phyloP scores from a whole-genome alignment of 2,797 vertebrate species.

The Busarellus nigricollis region DNA sequence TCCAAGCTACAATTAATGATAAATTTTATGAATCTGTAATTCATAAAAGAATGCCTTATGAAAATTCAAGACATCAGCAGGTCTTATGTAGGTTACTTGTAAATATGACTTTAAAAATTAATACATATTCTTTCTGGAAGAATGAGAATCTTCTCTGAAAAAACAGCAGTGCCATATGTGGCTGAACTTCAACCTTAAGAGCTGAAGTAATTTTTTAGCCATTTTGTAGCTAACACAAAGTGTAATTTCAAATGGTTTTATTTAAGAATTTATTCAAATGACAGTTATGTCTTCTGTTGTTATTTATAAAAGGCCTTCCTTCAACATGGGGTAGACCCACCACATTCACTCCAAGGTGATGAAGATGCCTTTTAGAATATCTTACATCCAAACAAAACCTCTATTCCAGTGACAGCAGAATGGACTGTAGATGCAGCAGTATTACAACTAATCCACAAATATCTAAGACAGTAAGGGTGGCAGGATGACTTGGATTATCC shows the following conservation, averaged over 20 bases:
- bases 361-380: neutral
- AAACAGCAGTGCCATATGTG: neutral
- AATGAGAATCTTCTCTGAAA: neutral
- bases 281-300: neutral
- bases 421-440: neutral
- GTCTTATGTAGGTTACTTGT: neutral
- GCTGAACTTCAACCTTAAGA: neutral
- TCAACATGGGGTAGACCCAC: neutral
- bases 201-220: neutral
- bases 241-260: neutral
- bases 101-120: slow-evolving; percentile 19
- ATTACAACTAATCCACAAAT: neutral
- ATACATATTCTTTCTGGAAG: neutral
- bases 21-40: neutral
- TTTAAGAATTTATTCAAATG: neutral
- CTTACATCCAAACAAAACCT: neutral
- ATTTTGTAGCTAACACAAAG: neutral
- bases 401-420: neutral
- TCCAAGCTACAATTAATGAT: neutral
- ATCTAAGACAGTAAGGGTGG: neutral
- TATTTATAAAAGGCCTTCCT: neutral
- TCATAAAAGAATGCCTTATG: neutral
- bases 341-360: neutral
- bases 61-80: neutral
- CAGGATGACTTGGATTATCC: neutral